Conservation (phyloP, 2,113 vertebrate species). For the Motacilla tschutschensis region DNA sequence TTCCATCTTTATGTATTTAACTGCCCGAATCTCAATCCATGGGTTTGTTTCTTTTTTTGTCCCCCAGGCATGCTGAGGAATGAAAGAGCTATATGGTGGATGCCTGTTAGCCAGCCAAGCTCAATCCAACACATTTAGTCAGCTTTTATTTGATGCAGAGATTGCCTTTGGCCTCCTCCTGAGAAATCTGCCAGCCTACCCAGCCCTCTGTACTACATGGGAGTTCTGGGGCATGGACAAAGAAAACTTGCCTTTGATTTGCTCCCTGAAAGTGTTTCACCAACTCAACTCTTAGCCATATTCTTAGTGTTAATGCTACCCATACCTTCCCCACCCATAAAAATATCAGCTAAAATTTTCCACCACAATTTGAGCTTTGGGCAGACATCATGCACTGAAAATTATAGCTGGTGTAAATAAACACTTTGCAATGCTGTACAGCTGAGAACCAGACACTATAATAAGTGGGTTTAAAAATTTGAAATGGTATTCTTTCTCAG, state of each 20-base stretch:
- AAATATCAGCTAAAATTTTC: neutral
- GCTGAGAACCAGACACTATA: neutral
- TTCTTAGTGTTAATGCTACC: neutral
- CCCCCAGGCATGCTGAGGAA: neutral
- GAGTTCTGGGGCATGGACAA: neutral
- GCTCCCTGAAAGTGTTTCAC: neutral
- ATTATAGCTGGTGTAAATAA: neutral
- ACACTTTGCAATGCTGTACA: neutral
- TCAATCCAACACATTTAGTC: neutral
- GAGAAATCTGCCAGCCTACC: neutral
- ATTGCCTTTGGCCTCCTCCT: neutral
- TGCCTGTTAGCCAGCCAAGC: neutral
- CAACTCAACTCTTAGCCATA: neutral
- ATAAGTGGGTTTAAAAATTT: neutral
- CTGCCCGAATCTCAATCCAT: neutral
- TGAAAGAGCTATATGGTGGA: neutral
- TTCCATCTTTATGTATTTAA: neutral
- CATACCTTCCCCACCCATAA: neutral
- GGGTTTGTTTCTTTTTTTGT: neutral
- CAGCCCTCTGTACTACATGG: neutral
- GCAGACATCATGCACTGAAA: neutral
- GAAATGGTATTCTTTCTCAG: neutral
- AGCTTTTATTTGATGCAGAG: neutral
- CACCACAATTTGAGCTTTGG: neutral
- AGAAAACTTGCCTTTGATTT: neutral